These are phyloP conservation scores for Cryptotis parvus DNA, from an alignment of 2,113 vertebrate genomes.

Conservation along the genomic window DNA sequence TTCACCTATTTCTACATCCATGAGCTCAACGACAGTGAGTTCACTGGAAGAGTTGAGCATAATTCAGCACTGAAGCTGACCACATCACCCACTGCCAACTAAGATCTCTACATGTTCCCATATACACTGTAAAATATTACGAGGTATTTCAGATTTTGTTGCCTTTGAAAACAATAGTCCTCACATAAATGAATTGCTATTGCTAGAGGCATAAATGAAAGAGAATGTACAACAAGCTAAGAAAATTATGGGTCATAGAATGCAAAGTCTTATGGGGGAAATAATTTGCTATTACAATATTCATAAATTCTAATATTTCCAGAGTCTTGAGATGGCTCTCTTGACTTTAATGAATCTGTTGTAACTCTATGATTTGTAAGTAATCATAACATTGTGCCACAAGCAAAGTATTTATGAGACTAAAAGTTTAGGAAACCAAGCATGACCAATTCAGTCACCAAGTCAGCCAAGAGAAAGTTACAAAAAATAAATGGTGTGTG, in stretches of 20 bases:
- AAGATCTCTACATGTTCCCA: background rate
- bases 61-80: background rate
- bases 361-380: constrained; percentile 32
- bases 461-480: constrained; percentile 58
- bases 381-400: constrained; percentile 40
- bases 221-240: constrained; percentile 14
- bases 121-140: background rate
- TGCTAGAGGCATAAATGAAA: background rate
- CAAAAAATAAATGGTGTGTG: constrained; percentile 59
- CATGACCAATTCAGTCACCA: constrained; percentile 49
- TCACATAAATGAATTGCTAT: background rate
- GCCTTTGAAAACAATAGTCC: background rate
- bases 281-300: constrained; percentile 8
- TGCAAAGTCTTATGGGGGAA: background rate
- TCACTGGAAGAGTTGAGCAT: background rate
- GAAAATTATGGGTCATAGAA: background rate
- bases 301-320: constrained; percentile 61
- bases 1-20: background rate
- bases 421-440: constrained; percentile 51
- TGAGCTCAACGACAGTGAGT: background rate
- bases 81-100: background rate
- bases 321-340: background rate
- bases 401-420: constrained; percentile 52
- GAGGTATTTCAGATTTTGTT: constrained; percentile 1
- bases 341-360: constrained; percentile 40